A percentile compares a stretch with the other conserved stretches of the same genome.
Conservation (phyloP, 2,888 invertebrate genomes). For the Cepaea hortensis region DNA sequence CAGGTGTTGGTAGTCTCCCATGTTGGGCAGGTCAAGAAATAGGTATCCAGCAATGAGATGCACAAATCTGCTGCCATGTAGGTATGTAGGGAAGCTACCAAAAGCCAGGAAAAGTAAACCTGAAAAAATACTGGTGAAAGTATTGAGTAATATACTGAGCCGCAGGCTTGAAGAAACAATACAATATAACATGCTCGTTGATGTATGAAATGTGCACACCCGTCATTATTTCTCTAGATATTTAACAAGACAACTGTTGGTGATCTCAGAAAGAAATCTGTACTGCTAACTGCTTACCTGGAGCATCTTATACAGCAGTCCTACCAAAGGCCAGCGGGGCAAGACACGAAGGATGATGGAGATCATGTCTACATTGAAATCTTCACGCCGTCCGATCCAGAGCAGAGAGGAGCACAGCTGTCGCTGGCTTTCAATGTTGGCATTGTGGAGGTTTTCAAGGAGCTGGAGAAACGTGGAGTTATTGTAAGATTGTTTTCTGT, state of each 20-base stretch:
- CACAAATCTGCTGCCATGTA: no score
- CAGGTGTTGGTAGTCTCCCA: no score
- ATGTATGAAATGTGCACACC: neutral
- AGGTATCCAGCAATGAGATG: no score
- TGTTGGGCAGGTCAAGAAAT: no score
- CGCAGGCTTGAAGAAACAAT: no score
- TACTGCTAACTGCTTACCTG: constrained; percentile 79
- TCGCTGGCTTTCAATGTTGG: constrained; percentile 78
- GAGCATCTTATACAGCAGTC: constrained; percentile 76
- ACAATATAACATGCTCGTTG: neutral
- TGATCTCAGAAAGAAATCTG: constrained; percentile 77
- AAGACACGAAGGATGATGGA: constrained; percentile 27
- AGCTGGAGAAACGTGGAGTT: constrained; percentile 78
- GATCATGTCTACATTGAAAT: constrained; percentile 72
- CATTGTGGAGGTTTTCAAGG: constrained; percentile 75
- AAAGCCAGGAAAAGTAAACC: no score
- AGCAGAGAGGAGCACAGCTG: constrained; percentile 79
- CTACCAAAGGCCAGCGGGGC: constrained; percentile 59
- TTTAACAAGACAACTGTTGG: constrained; percentile 77
- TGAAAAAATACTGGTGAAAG: no score
- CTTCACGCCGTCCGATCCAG: constrained; percentile 78
- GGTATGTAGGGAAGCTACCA: no score
- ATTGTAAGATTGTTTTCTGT: constrained; percentile 75
- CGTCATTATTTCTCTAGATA: constrained; percentile 71
- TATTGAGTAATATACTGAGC: no score